Evolutionary conservation across 2,888 invertebrate species (phyloP).

Genomic region (Trichopria drosophilae): DNA sequence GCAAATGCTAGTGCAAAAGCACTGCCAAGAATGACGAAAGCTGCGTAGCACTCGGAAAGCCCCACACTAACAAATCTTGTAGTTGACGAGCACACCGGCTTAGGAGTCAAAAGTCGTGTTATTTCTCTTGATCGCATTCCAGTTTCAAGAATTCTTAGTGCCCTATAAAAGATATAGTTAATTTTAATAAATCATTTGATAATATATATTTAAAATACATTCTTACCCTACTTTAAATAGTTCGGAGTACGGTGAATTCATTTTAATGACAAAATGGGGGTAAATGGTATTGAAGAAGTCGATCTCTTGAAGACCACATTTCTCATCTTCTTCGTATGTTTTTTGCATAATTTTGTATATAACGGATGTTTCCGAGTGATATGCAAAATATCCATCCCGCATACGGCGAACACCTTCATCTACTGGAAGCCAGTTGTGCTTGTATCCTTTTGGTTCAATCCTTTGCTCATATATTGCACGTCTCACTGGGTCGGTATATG

Average conservation of each 20-base stretch:
- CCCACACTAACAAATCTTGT: constrained; percentile 66
- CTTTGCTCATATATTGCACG: constrained; percentile 68
- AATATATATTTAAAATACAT: background rate
- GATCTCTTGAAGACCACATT: constrained; percentile 72
- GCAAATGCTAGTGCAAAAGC: constrained; percentile 58
- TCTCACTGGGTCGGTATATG: constrained; percentile 67
- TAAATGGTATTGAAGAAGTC: constrained; percentile 50
- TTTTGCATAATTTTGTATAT: constrained; percentile 70
- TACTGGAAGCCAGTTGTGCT: constrained; percentile 60
- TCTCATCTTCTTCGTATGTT: constrained; percentile 70
- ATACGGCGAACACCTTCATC: constrained; percentile 67
- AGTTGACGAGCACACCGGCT: constrained; percentile 60
- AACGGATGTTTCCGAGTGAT: constrained; percentile 69
- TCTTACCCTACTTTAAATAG: constrained; percentile 53
- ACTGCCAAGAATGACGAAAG: constrained; percentile 61
- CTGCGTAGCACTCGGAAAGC: constrained; percentile 63
- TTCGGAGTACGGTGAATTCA: constrained; percentile 55
- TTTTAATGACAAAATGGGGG: constrained; percentile 48
- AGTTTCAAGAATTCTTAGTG: constrained; percentile 63
- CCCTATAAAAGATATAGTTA: constrained; percentile 37
- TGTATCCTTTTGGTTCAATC: constrained; percentile 63
- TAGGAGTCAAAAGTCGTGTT: constrained; percentile 63
- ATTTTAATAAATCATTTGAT: background rate
- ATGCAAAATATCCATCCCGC: constrained; percentile 67
- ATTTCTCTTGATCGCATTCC: constrained; percentile 65